phyloP scores from a whole-genome alignment of 2,888 invertebrate genomes.

The Lasioglossum villosulum region DNA sequence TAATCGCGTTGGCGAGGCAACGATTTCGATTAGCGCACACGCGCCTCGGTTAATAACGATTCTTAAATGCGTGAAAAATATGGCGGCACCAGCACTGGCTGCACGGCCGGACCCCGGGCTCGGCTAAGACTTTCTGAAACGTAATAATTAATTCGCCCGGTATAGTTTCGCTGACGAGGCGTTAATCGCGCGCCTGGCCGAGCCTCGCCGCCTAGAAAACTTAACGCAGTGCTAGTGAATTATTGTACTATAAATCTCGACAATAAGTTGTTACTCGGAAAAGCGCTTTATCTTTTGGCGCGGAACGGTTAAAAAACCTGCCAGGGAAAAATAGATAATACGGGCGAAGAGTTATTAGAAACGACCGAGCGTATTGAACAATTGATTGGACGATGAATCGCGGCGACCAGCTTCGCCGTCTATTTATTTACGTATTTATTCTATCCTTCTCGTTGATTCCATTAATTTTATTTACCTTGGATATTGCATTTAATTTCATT shows the following conservation, averaged over 20 bases:
- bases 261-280: slow-evolving; percentile 32
- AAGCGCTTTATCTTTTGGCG: slow-evolving; percentile 28
- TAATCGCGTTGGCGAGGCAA: slow-evolving; percentile 42
- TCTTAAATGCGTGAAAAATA: slow-evolving; percentile 12
- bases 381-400: slow-evolving; percentile 36
- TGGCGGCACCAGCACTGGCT: not conserved
- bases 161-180: slow-evolving; percentile 46
- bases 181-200: slow-evolving; percentile 32
- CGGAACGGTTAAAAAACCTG: not conserved
- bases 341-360: slow-evolving; percentile 12
- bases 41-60: slow-evolving; percentile 41
- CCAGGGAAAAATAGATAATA: not conserved
- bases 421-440: not conserved
- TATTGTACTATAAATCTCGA: slow-evolving; percentile 52
- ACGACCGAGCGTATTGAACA: slow-evolving; percentile 12
- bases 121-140: slow-evolving; percentile 13
- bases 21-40: slow-evolving; percentile 29
- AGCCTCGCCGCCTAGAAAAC: slow-evolving; percentile 16
- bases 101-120: not conserved
- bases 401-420: not conserved
- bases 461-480: not conserved
- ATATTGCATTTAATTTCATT: not conserved
- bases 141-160: slow-evolving; percentile 34
- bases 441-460: not conserved
- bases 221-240: slow-evolving; percentile 31